Percentiles rank a stretch among this genome's conserved stretches.
These are phyloP conservation scores for Tachycineta bicolor DNA, from an alignment of 2,113 vertebrate species.

Conservation along the genomic window DNA sequence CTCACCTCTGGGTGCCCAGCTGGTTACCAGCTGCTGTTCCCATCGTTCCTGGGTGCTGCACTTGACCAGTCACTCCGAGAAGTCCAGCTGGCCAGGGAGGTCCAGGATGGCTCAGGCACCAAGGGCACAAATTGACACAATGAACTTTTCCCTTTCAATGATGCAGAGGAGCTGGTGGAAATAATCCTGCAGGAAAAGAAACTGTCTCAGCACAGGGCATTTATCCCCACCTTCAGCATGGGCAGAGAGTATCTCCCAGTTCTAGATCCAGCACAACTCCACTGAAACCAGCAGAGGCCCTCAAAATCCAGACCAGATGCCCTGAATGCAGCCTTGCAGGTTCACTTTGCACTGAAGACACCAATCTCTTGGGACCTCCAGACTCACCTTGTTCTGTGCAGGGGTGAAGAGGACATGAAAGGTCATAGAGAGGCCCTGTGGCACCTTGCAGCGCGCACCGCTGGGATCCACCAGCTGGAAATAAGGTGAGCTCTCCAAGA, in stretches of 20 bases:
- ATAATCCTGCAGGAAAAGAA: slow-evolving; percentile 80
- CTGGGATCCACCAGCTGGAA: not conserved
- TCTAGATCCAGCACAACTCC: too few species aligned
- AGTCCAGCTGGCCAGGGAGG: slow-evolving; percentile 82
- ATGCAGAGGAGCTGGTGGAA: slow-evolving; percentile 79
- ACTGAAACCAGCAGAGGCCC: too few species aligned
- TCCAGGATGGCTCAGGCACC: slow-evolving; percentile 85
- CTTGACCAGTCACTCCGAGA: slow-evolving; percentile 82
- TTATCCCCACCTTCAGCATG: not conserved
- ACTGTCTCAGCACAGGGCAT: not conserved
- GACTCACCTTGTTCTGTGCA: slow-evolving; percentile 84
- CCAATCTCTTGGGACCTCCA: too few species aligned
- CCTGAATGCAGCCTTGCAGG: too few species aligned
- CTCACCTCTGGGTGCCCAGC: slow-evolving; percentile 77
- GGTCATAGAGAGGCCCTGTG: slow-evolving; percentile 78
- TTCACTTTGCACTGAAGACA: too few species aligned
- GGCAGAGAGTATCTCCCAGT: too few species aligned
- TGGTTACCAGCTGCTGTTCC: slow-evolving; percentile 70
- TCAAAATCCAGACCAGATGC: too few species aligned
- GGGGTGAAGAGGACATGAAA: slow-evolving; percentile 84
- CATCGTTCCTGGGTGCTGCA: slow-evolving; percentile 63
- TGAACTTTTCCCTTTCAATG: slow-evolving; percentile 84
- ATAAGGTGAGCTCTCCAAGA: not conserved
- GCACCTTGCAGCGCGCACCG: slow-evolving; percentile 25
- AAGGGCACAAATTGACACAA: slow-evolving; percentile 79